Evolutionary conservation across 1,140 invertebrate species (phyloP).

Genomic region (Euglossa dilemma): DNA sequence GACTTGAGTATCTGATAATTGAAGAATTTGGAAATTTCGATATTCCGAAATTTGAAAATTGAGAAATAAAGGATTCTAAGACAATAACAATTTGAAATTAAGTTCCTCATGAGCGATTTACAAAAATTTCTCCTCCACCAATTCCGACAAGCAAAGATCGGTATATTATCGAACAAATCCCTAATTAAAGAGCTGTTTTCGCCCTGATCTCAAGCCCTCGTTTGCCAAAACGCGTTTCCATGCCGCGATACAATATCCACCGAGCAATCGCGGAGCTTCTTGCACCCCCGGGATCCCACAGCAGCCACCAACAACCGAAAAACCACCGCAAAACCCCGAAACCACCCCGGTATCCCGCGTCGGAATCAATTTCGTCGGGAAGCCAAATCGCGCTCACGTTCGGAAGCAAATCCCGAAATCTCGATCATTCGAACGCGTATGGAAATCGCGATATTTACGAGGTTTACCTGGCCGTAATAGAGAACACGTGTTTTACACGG

Average conservation of each 20-base stretch:
- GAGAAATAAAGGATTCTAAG: too few species aligned
- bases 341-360: neutral
- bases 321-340: neutral
- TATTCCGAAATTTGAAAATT: too few species aligned
- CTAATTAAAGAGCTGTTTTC: too few species aligned
- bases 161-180: too few species aligned
- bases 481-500: slow-evolving; percentile 8
- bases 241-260: neutral
- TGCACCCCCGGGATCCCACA: neutral
- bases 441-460: slow-evolving; percentile 27
- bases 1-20: too few species aligned
- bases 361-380: neutral
- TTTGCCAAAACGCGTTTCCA: neutral
- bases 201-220: too few species aligned
- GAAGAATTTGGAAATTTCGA: too few species aligned
- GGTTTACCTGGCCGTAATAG: slow-evolving; percentile 11
- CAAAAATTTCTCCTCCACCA: too few species aligned
- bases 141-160: too few species aligned
- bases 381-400: neutral
- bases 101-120: too few species aligned
- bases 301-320: neutral
- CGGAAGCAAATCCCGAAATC: neutral
- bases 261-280: neutral
- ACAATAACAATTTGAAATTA: too few species aligned
- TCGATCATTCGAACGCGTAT: neutral